Evolutionary conservation across 2,113 vertebrate genomes (phyloP).

Genomic region (Corythaeola cristata): DNA sequence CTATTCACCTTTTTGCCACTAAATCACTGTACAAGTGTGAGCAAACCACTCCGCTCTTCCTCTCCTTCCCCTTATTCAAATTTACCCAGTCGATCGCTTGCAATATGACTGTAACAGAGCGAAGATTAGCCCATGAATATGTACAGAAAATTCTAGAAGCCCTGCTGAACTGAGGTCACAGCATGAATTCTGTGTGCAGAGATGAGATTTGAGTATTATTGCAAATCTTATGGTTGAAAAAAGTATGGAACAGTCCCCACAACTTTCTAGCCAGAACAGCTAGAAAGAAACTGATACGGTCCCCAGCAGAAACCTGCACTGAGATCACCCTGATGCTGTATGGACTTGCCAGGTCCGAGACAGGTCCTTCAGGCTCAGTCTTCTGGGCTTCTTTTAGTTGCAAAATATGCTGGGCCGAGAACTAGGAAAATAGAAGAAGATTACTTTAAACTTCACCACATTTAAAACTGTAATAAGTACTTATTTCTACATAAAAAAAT

Average conservation of each 20-base stretch:
- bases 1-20: slow-evolving; percentile 1
- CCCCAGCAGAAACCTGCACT: neutral
- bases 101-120: neutral
- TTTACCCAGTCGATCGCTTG: neutral
- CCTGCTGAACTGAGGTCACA: neutral
- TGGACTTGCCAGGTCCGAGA: neutral
- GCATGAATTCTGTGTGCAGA: neutral
- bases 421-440: neutral
- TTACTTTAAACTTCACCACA: neutral
- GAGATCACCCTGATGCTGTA: neutral
- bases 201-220: neutral
- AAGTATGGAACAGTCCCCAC: neutral
- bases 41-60: slow-evolving; percentile 20
- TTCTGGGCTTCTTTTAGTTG: neutral
- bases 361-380: neutral
- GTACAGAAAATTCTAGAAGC: slow-evolving; percentile 33
- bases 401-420: neutral
- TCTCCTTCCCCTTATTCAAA: slow-evolving; percentile 51
- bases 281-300: neutral
- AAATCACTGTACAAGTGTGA: neutral
- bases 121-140: neutral
- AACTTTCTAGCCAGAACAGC: neutral
- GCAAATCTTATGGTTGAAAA: neutral
- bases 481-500: neutral
- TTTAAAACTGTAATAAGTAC: neutral